phyloP scores from a whole-genome alignment of 1,140 invertebrate genomes.

The Spodoptera litura region DNA sequence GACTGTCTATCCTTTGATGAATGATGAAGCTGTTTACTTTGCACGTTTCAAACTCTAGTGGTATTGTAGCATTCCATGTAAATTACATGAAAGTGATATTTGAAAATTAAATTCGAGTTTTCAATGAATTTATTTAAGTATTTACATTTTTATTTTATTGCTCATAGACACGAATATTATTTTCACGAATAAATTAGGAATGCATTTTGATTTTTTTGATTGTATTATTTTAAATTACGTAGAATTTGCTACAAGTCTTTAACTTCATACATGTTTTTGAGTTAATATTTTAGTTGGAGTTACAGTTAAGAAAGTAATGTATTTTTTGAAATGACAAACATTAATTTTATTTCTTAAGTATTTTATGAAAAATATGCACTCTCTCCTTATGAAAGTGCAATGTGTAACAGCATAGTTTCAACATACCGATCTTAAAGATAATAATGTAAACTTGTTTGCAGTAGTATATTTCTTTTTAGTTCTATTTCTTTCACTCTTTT shows the following conservation, averaged over 20 bases:
- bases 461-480: not conserved
- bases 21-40: slow-evolving; percentile 46
- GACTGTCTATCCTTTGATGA: too few species aligned
- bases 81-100: slow-evolving; percentile 63
- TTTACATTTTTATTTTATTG: slow-evolving; percentile 10
- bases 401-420: slow-evolving; percentile 7
- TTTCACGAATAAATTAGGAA: not conserved
- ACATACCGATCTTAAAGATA: not conserved
- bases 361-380: not conserved
- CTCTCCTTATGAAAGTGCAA: not conserved
- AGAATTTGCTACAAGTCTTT: not conserved
- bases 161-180: not conserved
- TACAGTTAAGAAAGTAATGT: too few species aligned
- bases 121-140: not conserved
- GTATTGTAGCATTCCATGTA: slow-evolving; percentile 57
- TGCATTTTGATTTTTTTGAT: not conserved
- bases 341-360: not conserved
- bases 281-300: too few species aligned
- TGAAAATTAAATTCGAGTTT: not conserved
- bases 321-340: not conserved
- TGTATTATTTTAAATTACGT: not conserved
- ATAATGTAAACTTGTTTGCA: not conserved
- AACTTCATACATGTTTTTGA: too few species aligned
- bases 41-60: slow-evolving; percentile 33
- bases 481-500: not conserved